Evolutionary conservation across 2,888 invertebrate genomes (phyloP).

Genomic region (Halictus ligatus): DNA sequence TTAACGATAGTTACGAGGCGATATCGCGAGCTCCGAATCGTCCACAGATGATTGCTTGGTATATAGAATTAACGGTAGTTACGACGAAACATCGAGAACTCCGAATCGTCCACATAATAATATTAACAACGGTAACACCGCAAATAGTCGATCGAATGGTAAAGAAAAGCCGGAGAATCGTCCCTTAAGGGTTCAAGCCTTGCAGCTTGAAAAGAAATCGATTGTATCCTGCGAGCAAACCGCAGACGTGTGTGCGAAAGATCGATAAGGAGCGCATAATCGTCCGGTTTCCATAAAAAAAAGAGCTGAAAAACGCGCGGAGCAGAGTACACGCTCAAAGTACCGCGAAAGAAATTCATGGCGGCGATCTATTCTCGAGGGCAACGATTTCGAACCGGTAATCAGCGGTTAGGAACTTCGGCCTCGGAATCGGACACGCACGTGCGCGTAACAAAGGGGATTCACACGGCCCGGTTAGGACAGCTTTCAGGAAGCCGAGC

Average conservation of each 20-base stretch:
- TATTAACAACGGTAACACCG: background rate
- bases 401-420: constrained; percentile 20
- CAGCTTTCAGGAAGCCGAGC: constrained; percentile 22
- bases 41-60: background rate
- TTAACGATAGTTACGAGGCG: background rate
- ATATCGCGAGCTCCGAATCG: background rate
- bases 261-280: background rate
- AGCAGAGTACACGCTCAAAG: background rate
- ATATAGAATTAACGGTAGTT: background rate
- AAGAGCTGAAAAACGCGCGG: background rate
- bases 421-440: constrained; percentile 32
- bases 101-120: background rate
- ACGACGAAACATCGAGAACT: background rate
- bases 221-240: background rate
- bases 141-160: background rate
- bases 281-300: background rate
- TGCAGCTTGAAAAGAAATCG: background rate
- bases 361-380: background rate
- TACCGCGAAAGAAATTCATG: background rate
- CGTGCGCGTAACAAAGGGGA: constrained; percentile 64
- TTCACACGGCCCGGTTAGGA: constrained; percentile 58
- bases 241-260: background rate
- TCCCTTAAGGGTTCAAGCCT: background rate
- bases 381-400: constrained; percentile 20
- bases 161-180: background rate